Evolutionary conservation across 2,797 vertebrate genomes (phyloP).

Genomic region (Remorina albescens): DNA sequence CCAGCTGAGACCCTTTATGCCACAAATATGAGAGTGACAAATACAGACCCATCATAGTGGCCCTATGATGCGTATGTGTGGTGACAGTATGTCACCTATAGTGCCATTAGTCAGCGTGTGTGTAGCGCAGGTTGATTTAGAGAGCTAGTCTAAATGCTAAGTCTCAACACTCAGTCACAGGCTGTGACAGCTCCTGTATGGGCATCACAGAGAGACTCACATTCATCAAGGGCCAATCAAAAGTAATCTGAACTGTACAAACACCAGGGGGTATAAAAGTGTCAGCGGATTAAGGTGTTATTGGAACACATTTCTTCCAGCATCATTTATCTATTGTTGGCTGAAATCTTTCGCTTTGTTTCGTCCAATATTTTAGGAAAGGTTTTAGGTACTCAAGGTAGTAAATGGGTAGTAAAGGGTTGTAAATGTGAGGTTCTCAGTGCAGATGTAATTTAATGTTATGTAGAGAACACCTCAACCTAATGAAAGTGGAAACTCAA

Average conservation of each 20-base stretch:
- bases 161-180: constrained; percentile 63
- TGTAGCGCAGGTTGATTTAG: constrained; percentile 68
- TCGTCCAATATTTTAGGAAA: neutral
- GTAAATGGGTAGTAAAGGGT: too few relatives aligned
- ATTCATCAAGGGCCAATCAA: constrained; percentile 66
- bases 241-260: constrained; percentile 40
- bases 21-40: constrained; percentile 45
- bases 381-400: too few relatives aligned
- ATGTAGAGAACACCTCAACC: neutral
- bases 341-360: neutral
- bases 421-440: too few relatives aligned
- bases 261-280: constrained; percentile 20
- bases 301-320: neutral
- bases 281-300: constrained; percentile 17
- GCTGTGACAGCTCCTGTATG: constrained; percentile 55
- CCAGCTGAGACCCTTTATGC: constrained; percentile 30
- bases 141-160: constrained; percentile 77
- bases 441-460: too few relatives aligned
- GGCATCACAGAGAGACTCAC: constrained; percentile 5
- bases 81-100: constrained; percentile 57
- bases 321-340: neutral
- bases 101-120: constrained; percentile 65
- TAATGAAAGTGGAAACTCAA: neutral
- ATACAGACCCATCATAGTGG: constrained; percentile 24
- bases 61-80: constrained; percentile 35